Percentiles rank a stretch among this genome's conserved stretches.
phyloP scores from a whole-genome alignment of 2,797 vertebrate species.

The Rhynchotus rufescens region DNA sequence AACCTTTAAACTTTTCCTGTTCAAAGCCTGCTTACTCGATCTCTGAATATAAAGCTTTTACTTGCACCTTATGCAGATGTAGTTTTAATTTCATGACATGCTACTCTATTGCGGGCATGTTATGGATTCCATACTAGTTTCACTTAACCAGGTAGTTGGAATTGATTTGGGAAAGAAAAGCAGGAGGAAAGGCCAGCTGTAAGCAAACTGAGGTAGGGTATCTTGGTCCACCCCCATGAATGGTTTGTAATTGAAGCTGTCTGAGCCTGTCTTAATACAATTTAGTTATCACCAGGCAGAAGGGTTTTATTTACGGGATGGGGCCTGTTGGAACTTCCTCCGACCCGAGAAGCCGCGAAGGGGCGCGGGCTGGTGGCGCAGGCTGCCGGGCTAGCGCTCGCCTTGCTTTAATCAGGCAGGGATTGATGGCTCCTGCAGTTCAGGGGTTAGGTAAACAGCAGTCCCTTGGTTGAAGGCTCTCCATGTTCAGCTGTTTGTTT shows the following conservation, averaged over 20 bases:
- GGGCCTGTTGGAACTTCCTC: constrained; percentile 76
- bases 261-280: constrained; percentile 72
- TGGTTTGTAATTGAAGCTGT: constrained; percentile 74
- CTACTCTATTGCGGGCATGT: not conserved
- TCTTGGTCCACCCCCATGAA: constrained; percentile 33
- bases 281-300: constrained; percentile 68
- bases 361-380: constrained; percentile 67
- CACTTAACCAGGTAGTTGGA: not conserved
- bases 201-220: constrained; percentile 25
- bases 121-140: not conserved
- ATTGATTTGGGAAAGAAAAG: not conserved
- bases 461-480: constrained; percentile 76
- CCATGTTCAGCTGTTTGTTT: constrained; percentile 79
- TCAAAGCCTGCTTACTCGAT: not conserved
- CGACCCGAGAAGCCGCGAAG: constrained; percentile 74
- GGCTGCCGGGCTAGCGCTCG: constrained; percentile 60
- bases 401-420: constrained; percentile 79
- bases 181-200: constrained; percentile 38
- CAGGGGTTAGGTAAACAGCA: constrained; percentile 82
- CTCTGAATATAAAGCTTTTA: not conserved
- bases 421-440: constrained; percentile 78
- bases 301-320: constrained; percentile 78
- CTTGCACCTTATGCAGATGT: not conserved
- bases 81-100: not conserved
- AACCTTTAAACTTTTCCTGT: not conserved